Conservation (phyloP, 2,113 vertebrate species). For the Neotoma lepida region DNA sequence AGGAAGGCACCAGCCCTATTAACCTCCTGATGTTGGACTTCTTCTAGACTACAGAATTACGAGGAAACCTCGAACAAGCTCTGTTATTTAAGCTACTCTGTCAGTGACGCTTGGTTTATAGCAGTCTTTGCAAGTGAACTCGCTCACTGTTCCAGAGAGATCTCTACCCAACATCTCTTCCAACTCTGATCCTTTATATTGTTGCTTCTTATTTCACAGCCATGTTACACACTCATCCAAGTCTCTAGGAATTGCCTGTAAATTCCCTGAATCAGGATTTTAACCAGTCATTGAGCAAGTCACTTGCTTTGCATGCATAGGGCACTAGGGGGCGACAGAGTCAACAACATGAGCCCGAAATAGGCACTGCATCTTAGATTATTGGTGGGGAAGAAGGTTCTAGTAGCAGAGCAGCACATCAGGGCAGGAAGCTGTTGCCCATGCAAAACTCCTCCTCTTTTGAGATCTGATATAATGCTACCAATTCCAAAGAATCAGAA, state of each 20-base stretch:
- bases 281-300: background rate
- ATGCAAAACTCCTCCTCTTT: background rate
- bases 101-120: background rate
- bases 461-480: background rate
- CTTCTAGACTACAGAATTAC: background rate
- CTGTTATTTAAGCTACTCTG: background rate
- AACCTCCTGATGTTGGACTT: background rate
- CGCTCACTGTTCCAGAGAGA: background rate
- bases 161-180: background rate
- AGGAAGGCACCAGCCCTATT: background rate
- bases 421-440: background rate
- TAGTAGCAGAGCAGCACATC: background rate
- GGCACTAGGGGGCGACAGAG: constrained; percentile 22
- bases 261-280: background rate
- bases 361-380: accelerated
- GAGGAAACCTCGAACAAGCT: background rate
- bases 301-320: background rate
- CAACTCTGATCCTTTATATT: background rate
- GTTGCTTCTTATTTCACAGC: background rate
- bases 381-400: background rate
- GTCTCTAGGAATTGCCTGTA: background rate
- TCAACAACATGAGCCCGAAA: background rate
- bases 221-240: background rate
- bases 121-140: background rate
- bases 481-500: background rate